These are phyloP conservation scores for Tetramorium simillimum DNA, from an alignment of 1,140 invertebrate genomes.

Conservation along the genomic window DNA sequence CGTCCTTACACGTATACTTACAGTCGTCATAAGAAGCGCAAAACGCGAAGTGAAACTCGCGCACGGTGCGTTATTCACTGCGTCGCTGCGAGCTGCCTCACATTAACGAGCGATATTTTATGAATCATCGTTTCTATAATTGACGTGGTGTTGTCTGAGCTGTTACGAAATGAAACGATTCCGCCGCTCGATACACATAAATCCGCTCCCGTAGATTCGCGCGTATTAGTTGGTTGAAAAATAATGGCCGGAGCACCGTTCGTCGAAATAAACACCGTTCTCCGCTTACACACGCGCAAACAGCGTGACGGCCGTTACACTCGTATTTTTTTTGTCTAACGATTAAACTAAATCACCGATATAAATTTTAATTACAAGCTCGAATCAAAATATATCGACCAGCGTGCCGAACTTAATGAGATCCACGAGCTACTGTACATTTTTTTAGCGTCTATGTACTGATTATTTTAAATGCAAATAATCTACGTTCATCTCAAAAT, in stretches of 20 bases:
- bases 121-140: conserved; percentile 28
- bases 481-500: not conserved
- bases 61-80: not conserved
- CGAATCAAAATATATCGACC: not conserved
- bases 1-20: not conserved
- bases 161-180: conserved; percentile 15
- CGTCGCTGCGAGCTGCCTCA: not conserved
- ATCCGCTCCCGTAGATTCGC: not conserved
- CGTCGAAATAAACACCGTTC: conserved; percentile 37
- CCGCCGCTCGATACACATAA: not conserved
- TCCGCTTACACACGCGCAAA: not conserved
- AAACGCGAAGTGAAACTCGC: not conserved
- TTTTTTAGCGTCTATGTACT: not conserved
- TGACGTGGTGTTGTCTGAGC: not conserved
- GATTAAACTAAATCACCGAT: conserved; percentile 18
- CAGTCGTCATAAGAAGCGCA: not conserved
- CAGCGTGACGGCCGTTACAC: conserved; percentile 49
- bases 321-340: not conserved
- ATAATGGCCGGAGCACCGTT: conserved; percentile 35
- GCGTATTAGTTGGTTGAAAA: conserved; percentile 12
- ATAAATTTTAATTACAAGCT: not conserved
- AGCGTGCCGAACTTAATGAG: not conserved
- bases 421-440: not conserved
- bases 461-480: not conserved
- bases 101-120: not conserved